These are phyloP conservation scores for Diceros bicornis DNA, from an alignment of 2,797 vertebrate species.

Conservation along the genomic window DNA sequence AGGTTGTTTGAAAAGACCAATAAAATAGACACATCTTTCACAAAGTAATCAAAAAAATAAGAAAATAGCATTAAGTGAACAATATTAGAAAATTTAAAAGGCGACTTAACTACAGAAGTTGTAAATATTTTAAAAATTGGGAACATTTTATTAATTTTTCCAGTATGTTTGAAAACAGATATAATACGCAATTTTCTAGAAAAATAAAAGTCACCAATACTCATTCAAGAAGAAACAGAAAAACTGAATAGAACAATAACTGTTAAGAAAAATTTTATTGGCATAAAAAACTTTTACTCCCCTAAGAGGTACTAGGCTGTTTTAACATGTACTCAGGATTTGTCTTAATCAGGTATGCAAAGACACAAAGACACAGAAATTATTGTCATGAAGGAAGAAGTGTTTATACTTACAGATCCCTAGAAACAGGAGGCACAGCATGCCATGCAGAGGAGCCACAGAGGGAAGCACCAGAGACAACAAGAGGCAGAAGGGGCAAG, in stretches of 20 bases:
- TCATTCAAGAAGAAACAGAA: background rate
- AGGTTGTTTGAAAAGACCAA: background rate
- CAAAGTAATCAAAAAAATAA: background rate
- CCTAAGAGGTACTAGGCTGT: background rate
- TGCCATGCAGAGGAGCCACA: no score
- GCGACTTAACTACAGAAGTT: background rate
- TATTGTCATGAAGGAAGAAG: background rate
- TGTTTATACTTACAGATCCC: no score
- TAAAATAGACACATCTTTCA: background rate
- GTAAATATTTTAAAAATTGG: background rate
- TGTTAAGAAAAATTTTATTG: background rate
- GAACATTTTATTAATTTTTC: background rate
- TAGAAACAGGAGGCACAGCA: no score
- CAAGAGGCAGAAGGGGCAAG: no score
- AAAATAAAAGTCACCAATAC: background rate
- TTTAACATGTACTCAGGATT: background rate
- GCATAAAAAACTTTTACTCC: background rate
- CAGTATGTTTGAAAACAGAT: background rate
- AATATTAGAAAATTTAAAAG: background rate
- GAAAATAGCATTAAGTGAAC: conserved; percentile 1
- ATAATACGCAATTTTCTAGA: background rate
- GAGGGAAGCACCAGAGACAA: no score
- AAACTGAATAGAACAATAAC: background rate
- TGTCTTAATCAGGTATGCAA: background rate
- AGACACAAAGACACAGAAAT: background rate